These are phyloP conservation scores for Flexamia atlantica DNA, from an alignment of 2,888 invertebrate genomes.

Conservation along the genomic window DNA sequence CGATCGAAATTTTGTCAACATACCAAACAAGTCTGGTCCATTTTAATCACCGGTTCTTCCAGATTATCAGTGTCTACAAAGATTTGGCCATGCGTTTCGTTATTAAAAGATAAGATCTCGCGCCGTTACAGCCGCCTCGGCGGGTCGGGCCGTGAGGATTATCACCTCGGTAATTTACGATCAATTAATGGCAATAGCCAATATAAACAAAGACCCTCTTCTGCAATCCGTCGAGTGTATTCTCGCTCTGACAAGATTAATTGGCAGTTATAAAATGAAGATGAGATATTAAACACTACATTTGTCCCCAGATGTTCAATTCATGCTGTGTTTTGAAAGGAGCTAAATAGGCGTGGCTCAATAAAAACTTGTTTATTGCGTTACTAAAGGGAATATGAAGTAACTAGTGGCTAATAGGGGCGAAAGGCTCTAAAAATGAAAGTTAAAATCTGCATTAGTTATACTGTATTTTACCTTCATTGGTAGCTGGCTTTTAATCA, in stretches of 20 bases:
- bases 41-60: not conserved
- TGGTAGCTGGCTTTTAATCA: too few relatives aligned
- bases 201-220: conserved; percentile 20
- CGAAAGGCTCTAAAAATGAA: too few relatives aligned
- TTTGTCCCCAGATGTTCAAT: too few relatives aligned
- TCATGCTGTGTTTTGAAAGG: too few relatives aligned
- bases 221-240: not conserved
- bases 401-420: too few relatives aligned
- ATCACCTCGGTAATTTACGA: conserved; percentile 27
- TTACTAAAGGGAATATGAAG: too few relatives aligned
- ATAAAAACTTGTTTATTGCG: too few relatives aligned
- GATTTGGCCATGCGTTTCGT: conserved; percentile 8
- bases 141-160: not conserved
- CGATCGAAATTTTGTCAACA: not conserved
- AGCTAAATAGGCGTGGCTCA: too few relatives aligned
- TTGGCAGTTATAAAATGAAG: too few relatives aligned
- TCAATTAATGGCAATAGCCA: conserved; percentile 15
- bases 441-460: too few relatives aligned
- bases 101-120: conserved; percentile 23
- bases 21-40: not conserved
- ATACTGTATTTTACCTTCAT: too few relatives aligned
- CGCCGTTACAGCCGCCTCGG: not conserved
- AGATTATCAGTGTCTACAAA: conserved; percentile 7
- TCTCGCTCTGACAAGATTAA: not conserved
- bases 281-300: too few relatives aligned